Evolutionary conservation across 2,888 invertebrate species (phyloP).

Genomic region (Tupiocoris notatus): DNA sequence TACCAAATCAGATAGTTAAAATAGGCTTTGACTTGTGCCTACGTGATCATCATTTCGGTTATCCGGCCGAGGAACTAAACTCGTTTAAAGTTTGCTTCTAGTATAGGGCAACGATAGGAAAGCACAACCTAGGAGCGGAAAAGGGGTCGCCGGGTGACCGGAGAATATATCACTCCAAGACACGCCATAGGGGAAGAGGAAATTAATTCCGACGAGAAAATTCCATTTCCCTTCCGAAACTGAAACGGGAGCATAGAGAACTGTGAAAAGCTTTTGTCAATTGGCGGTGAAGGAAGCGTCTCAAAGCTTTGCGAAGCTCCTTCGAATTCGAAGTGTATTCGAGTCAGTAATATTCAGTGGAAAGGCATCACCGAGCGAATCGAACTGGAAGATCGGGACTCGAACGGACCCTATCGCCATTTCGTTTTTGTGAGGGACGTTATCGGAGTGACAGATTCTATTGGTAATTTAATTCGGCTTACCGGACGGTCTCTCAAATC

Average conservation of each 20-base stretch:
- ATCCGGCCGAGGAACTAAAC: neutral
- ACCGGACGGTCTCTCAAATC: conserved; percentile 36
- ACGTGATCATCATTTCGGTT: neutral
- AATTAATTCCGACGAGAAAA: conserved; percentile 30
- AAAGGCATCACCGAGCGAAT: neutral
- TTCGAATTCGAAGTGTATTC: neutral
- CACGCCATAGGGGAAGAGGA: conserved; percentile 14
- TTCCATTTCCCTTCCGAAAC: conserved; percentile 20
- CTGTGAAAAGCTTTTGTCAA: neutral
- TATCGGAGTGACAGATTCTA: conserved; percentile 6
- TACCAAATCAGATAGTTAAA: no score
- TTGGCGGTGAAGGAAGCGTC: neutral
- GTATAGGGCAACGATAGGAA: neutral
- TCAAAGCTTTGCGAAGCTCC: neutral
- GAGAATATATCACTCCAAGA: neutral
- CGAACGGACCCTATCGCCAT: neutral
- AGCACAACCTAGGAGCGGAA: neutral
- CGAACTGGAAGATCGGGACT: no score
- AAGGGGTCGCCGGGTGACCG: neutral
- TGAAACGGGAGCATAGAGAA: neutral
- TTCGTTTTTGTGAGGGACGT: neutral
- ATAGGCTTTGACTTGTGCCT: neutral
- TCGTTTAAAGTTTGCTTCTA: neutral
- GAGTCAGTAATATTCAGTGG: neutral
- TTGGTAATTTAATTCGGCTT: conserved; percentile 38